These are phyloP conservation scores for Melanocharis versteri DNA, from an alignment of 2,113 vertebrate genomes.

Conservation along the genomic window DNA sequence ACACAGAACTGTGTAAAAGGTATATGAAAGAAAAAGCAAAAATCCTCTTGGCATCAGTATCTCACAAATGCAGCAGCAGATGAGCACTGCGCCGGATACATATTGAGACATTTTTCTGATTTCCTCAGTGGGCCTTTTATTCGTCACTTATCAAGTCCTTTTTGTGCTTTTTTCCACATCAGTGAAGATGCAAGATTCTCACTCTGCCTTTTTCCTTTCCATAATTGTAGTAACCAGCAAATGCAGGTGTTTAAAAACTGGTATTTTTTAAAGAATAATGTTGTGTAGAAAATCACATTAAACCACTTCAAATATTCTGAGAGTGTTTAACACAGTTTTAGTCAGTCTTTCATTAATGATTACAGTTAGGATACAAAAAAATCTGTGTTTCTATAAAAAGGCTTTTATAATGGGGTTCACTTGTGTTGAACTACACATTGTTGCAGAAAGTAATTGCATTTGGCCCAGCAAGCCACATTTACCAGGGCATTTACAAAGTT, in stretches of 20 bases:
- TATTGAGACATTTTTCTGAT: not conserved
- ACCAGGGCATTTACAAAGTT: not conserved
- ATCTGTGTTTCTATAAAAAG: not conserved
- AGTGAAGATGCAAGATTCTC: not conserved
- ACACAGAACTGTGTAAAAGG: no score
- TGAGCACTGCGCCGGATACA: not conserved
- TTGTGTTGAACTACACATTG: fast-evolving
- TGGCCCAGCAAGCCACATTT: not conserved
- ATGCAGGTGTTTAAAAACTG: not conserved
- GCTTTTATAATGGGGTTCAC: not conserved
- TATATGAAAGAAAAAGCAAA: no score
- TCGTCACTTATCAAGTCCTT: not conserved
- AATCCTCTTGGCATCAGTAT: no score
- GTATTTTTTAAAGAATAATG: not conserved
- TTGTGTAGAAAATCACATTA: not conserved
- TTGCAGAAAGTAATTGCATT: not conserved
- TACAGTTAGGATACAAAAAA: not conserved
- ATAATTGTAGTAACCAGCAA: not conserved
- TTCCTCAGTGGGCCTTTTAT: not conserved
- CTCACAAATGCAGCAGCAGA: not conserved
- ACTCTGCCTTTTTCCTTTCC: not conserved
- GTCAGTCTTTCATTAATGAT: not conserved
- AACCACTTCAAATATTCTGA: not conserved
- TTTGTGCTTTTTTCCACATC: not conserved
- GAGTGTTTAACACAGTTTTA: not conserved